phyloP scores from a whole-genome alignment of 2,888 invertebrate species.

The Atherix ibis region DNA sequence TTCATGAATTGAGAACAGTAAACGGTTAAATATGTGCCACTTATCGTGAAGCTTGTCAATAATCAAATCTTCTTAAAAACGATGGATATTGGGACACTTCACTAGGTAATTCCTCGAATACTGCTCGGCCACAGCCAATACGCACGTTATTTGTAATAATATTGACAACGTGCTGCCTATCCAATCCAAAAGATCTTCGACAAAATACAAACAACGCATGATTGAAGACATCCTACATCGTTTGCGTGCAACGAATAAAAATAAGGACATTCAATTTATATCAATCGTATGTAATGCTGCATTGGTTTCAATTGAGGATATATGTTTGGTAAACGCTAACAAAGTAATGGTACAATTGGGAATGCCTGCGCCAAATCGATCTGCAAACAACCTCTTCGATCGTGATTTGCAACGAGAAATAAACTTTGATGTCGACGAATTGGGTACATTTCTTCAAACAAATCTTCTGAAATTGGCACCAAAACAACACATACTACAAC shows the following conservation, averaged over 20 bases:
- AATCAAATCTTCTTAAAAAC: slow-evolving; percentile 15
- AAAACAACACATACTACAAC: no score
- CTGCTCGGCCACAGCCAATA: slow-evolving; percentile 11
- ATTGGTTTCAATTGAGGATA: slow-evolving; percentile 10
- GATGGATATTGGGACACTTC: slow-evolving; percentile 13
- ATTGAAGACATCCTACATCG: no score
- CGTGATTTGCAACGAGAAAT: slow-evolving; percentile 14
- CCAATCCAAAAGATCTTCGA: slow-evolving; percentile 10
- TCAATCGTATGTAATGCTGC: slow-evolving; percentile 8
- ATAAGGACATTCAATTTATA: slow-evolving; percentile 5
- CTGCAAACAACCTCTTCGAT: slow-evolving; percentile 10
- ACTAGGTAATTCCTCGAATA: slow-evolving; percentile 12
- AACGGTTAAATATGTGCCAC: slow-evolving; percentile 17
- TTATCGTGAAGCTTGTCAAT: slow-evolving; percentile 18
- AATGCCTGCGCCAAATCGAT: slow-evolving; percentile 11
- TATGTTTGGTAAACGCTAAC: slow-evolving; percentile 9
- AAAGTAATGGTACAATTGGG: slow-evolving; percentile 12
- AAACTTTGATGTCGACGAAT: slow-evolving; percentile 11
- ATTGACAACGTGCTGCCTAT: slow-evolving; percentile 13
- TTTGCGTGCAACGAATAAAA: not conserved
- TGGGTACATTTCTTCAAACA: slow-evolving; percentile 7
- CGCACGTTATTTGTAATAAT: slow-evolving; percentile 8
- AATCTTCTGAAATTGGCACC: no score
- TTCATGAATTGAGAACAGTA: slow-evolving; percentile 19
- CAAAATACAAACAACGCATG: slow-evolving; percentile 9